Base-by-base conservation (phyloP, 2,888 invertebrate species). In the Nysson spinosus region DNA sequence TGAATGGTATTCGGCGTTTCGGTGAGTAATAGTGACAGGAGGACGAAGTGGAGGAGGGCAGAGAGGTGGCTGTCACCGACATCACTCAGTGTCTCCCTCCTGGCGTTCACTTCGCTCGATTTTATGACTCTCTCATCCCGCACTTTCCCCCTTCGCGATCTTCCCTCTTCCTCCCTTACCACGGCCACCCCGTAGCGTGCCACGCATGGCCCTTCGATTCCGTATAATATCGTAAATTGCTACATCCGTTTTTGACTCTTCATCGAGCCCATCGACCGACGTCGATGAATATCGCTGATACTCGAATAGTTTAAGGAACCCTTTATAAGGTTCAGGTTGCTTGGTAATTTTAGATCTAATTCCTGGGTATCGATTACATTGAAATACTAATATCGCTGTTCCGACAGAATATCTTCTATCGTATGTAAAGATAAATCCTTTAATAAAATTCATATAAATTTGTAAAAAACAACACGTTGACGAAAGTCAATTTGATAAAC, bases 1-100 rank as follows among this genome's bases (percentile, higher is more conserved):
- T 78, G 82, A 81, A 83, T 83, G 81, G 81, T 81, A 81, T 83
- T 84, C 80, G 79, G 76, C 72, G 76, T 77, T n/a, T 77, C 74
- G 81, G 81, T 82, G 83, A 83, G 81, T 83, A 82, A 83, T 83
- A 83, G 83, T 78, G 79, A 75, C 79, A 78, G 78, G 78, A 57
- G 56, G 40, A 57, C 65, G 51, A 32, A 11, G 65, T 40, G 72
- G 62, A 67, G 69, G 73, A 72, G 78, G 72, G 66, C 67, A 67
- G 65, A 44, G 67, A 56, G 69, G 72, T 56, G 79, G 67, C 79
- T 82, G 82, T 82, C 83, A 82, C 82, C 82, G 79, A 79, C 82
- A 82, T 84, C 83, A 78, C 81, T 83, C 81, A 75, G 74, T 72
- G 76, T 74, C 79, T 77, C 73, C 69, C 72, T 71, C 62, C 70